Conservation (phyloP, 2,888 invertebrate species). For the Brachyptera risi region DNA sequence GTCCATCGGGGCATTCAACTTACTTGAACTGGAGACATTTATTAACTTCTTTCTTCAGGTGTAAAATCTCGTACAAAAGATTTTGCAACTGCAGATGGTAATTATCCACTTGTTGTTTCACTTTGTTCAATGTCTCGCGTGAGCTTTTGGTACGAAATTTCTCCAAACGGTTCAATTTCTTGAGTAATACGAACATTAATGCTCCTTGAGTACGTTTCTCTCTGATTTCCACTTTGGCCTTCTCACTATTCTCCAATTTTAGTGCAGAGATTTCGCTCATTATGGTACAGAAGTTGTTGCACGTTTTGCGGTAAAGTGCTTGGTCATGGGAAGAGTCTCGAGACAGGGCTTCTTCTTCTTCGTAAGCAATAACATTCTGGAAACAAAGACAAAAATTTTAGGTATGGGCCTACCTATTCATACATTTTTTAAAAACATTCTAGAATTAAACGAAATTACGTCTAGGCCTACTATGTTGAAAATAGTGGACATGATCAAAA, state of each 20-base stretch:
- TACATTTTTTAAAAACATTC: not conserved
- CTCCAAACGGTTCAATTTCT: constrained; percentile 85
- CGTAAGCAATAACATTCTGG: constrained; percentile 65
- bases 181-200: constrained; percentile 73
- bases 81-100: constrained; percentile 89
- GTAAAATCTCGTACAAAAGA: constrained; percentile 88
- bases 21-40: constrained; percentile 91
- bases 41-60: constrained; percentile 90
- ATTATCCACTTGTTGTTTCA: constrained; percentile 85
- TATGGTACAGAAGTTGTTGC: constrained; percentile 63
- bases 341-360: constrained; percentile 67
- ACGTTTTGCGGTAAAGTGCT: constrained; percentile 60
- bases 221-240: constrained; percentile 53
- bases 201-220: constrained; percentile 69
- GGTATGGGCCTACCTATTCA: not conserved
- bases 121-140: constrained; percentile 73
- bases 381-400: constrained; percentile 32
- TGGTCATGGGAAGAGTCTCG: constrained; percentile 66
- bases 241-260: constrained; percentile 55
- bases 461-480: not conserved
- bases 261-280: constrained; percentile 65
- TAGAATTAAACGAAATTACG: not conserved
- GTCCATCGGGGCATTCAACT: no score
- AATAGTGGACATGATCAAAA: no score
- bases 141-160: constrained; percentile 82